These are phyloP conservation scores for Drosophila kikkawai DNA, from an alignment of 1,140 invertebrate species.

Conservation along the genomic window DNA sequence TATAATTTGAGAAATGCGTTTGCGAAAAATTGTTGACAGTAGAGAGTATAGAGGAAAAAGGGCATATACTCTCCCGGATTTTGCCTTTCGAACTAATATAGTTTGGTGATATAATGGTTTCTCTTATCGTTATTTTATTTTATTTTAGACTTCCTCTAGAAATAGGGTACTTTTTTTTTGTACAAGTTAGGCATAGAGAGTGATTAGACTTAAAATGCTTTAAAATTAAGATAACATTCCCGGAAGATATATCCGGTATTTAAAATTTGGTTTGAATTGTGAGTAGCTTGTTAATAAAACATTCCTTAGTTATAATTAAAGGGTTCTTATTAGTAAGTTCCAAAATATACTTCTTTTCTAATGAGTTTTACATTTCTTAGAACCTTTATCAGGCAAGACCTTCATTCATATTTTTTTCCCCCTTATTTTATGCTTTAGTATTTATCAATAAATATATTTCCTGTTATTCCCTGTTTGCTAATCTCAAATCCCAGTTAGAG, in stretches of 20 bases:
- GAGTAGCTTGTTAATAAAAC: not conserved
- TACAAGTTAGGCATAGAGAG: not conserved
- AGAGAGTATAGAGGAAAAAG: not conserved
- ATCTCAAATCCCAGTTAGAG: not conserved
- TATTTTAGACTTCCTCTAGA: slow-evolving; percentile 13
- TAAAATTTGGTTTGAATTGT: not conserved
- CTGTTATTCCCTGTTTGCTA: too few relatives aligned
- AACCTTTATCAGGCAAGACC: not conserved
- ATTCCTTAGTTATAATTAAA: not conserved
- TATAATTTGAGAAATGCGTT: slow-evolving; percentile 18
- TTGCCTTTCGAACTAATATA: too few relatives aligned
- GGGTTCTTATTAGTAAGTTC: not conserved
- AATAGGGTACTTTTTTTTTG: not conserved
- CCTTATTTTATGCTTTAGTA: not conserved
- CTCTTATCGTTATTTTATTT: slow-evolving; percentile 8
- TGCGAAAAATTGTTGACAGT: slow-evolving; percentile 26
- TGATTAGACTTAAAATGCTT: not conserved
- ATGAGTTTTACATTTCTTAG: not conserved
- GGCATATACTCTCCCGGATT: not conserved
- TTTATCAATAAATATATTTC: slow-evolving; percentile 5
- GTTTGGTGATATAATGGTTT: slow-evolving; percentile 24
- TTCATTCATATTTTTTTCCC: not conserved
- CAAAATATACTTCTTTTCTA: not conserved
- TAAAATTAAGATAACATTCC: slow-evolving; percentile 6
- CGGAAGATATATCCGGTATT: not conserved